Conservation (phyloP, 2,888 invertebrate genomes). For the Busseola fusca region DNA sequence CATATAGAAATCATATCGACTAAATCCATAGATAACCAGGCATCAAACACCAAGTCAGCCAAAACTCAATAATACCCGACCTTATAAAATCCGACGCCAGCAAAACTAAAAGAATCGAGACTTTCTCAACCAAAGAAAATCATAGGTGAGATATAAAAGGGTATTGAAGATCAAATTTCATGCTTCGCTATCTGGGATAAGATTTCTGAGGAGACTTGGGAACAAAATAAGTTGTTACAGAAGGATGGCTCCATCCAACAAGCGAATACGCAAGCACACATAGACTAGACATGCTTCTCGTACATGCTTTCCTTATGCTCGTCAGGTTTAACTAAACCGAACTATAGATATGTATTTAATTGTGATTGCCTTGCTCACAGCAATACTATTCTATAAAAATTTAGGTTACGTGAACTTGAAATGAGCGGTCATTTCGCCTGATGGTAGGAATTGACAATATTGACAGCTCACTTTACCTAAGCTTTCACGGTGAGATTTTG, state of each 20-base stretch:
- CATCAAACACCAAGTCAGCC: slow-evolving; percentile 34
- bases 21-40: neutral
- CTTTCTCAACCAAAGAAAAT: slow-evolving; percentile 37
- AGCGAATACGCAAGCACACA: neutral
- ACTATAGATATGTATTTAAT: neutral
- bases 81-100: slow-evolving; percentile 19
- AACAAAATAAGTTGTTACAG: neutral
- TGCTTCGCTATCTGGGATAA: slow-evolving; percentile 51
- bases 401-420: no score
- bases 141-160: slow-evolving; percentile 48
- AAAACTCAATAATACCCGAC: slow-evolving; percentile 24
- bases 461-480: no score
- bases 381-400: no score
- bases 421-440: no score
- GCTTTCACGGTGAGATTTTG: no score
- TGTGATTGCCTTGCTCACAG: no score
- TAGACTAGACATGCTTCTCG: neutral
- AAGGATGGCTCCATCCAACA: neutral
- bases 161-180: slow-evolving; percentile 55
- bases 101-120: slow-evolving; percentile 27
- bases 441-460: no score
- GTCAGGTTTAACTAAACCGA: neutral
- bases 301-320: neutral
- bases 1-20: neutral
- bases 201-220: slow-evolving; percentile 27